phyloP scores from a whole-genome alignment of 1,140 invertebrate species.

The Pseudomyrmex concolor region DNA sequence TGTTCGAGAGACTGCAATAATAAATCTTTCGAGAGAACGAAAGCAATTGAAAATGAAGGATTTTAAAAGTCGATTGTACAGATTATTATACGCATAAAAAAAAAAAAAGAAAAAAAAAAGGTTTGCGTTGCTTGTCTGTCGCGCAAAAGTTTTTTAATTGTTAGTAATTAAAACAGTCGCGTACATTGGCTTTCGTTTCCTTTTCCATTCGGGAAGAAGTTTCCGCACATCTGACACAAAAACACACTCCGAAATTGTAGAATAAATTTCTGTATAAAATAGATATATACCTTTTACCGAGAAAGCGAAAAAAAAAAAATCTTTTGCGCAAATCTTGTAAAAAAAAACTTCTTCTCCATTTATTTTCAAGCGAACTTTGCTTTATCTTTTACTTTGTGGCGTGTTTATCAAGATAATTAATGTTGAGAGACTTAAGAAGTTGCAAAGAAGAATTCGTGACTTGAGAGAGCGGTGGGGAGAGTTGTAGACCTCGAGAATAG shows the following conservation, averaged over 20 bases:
- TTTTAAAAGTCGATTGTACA: no score
- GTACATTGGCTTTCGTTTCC: no score
- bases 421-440: neutral
- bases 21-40: slow-evolving; percentile 10
- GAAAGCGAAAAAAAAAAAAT: slow-evolving; percentile 1
- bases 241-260: no score
- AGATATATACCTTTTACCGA: neutral
- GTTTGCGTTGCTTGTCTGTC: no score
- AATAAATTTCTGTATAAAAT: no score
- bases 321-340: no score
- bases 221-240: no score
- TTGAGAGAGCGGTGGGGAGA: neutral
- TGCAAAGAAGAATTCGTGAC: neutral
- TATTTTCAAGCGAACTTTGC: slow-evolving; percentile 38
- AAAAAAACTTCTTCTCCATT: slow-evolving; percentile 9
- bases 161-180: no score
- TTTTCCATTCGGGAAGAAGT: no score
- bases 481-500: neutral
- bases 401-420: slow-evolving; percentile 39
- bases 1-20: neutral
- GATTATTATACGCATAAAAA: no score
- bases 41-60: slow-evolving; percentile 27
- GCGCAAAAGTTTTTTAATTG: no score
- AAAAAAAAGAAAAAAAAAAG: no score
- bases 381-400: slow-evolving; percentile 32